phyloP scores from a whole-genome alignment of 2,888 invertebrate genomes.

The Leucophora obtusa region DNA sequence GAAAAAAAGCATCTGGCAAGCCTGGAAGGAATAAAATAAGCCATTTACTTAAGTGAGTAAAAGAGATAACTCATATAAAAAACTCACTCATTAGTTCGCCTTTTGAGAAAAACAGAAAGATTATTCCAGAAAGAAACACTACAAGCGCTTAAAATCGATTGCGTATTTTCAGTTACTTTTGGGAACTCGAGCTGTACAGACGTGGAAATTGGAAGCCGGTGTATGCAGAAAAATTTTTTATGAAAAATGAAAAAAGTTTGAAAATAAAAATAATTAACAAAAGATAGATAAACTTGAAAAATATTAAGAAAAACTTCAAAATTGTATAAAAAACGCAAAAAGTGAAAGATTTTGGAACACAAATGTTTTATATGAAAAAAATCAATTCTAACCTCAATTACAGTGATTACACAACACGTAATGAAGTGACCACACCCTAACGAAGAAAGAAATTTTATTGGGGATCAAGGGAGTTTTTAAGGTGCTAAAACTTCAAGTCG shows the following conservation, averaged over 20 bases:
- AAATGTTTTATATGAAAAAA: not conserved
- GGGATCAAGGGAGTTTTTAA: slow-evolving; percentile 57
- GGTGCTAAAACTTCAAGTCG: slow-evolving; percentile 56
- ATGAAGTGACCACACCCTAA: not conserved
- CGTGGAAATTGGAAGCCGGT: slow-evolving; percentile 34
- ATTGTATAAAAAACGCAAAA: not conserved
- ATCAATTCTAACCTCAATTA: not conserved
- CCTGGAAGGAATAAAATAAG: too few relatives aligned
- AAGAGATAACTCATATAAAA: not conserved
- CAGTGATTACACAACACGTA: not conserved
- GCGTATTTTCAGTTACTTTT: slow-evolving; percentile 54
- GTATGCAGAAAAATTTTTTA: not conserved
- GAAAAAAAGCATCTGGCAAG: too few relatives aligned
- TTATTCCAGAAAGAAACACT: slow-evolving; percentile 14
- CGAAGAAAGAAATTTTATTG: not conserved
- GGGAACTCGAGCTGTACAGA: slow-evolving; percentile 48
- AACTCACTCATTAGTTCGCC: slow-evolving; percentile 4
- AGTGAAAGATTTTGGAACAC: not conserved
- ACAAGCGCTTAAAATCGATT: not conserved
- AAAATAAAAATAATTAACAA: not conserved
- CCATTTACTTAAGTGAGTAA: not conserved
- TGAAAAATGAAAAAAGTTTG: not conserved
- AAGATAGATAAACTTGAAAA: not conserved
- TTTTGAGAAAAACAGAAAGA: not conserved
- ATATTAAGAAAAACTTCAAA: not conserved